Evolutionary conservation across 2,797 vertebrate genomes (phyloP).

Genomic region (Coregonus suidteri): DNA sequence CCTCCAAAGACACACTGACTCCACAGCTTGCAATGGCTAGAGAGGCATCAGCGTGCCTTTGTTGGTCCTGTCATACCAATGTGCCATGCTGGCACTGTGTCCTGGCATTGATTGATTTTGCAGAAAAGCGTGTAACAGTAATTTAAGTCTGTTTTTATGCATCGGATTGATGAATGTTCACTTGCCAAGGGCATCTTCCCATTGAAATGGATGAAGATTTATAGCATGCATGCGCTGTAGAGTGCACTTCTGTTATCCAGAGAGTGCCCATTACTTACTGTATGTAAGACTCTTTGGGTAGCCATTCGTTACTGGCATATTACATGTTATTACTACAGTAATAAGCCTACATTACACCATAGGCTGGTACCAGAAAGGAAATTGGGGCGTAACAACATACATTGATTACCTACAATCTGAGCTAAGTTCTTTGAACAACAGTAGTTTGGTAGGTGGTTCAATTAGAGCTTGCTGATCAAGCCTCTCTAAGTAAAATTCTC

Average conservation of each 20-base stretch:
- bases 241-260: constrained; percentile 16
- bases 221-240: constrained; percentile 25
- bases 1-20: not conserved
- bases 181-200: constrained; percentile 13
- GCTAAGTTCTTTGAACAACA: not conserved
- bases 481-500: not conserved
- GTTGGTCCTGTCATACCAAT: not conserved
- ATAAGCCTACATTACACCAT: not conserved
- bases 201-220: constrained; percentile 33
- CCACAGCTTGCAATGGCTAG: not conserved
- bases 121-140: constrained; percentile 2
- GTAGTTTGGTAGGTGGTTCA: not conserved
- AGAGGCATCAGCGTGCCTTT: constrained; percentile 8
- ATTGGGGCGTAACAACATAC: not conserved
- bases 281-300: not conserved
- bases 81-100: not conserved
- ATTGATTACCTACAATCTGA: not conserved
- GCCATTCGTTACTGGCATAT: not conserved
- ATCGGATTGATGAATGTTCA: constrained; percentile 31
- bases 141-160: constrained; percentile 25
- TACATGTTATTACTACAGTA: not conserved
- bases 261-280: not conserved
- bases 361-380: not conserved
- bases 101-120: constrained; percentile 10
- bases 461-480: not conserved